Evolutionary conservation across 2,888 invertebrate genomes (phyloP), one percentile per base, ranked within the genome.

Genomic region (Pandemis corylana): DNA sequence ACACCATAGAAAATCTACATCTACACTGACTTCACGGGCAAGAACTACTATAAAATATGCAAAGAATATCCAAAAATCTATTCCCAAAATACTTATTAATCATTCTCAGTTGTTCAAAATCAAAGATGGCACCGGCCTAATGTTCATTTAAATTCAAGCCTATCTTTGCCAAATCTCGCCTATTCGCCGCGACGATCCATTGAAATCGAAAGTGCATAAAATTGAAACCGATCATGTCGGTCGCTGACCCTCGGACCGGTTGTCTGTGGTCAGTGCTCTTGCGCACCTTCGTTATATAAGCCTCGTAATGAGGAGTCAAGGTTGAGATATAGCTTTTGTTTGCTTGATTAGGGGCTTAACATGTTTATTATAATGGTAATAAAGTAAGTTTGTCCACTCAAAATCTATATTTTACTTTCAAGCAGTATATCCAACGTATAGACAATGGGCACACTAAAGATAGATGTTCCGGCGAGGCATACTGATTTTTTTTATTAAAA

Each of bases 151-250:
- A n/a, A n/a, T 28, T 5, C 12, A 59, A 59, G 12, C 28, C 20
- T 10, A 28, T 65, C 49, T 65, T 44, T 28, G 49, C 65, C 65
- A 65, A 49, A 65, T 36, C 49, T 20, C 46, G 44, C 44, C 28
- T 49, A 28, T 65, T 20, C 41, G 62, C 36, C 46, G 44, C 20
- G 59, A 42, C 42, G 68, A 69, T 63, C 41, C 72, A 77, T 80
- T 76, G 81, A 84, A 83, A 82, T 75, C 78, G 84, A 84, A 83
- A 85, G 83, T 79, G 78, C 53, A 65, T 41, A 61, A 73, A 73
- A 70, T 70, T 70, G 69, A 74, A 66, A 56, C 68, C 44, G 68
- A 75, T 61, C 68, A 77, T 65, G 76, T 61, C 65, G 56, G 69
- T 68, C 83, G 80, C 76, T 77, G 86, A 81, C 83, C 72, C 70